phyloP scores from a whole-genome alignment of 1,140 invertebrate genomes.

The Drosophila orena region DNA sequence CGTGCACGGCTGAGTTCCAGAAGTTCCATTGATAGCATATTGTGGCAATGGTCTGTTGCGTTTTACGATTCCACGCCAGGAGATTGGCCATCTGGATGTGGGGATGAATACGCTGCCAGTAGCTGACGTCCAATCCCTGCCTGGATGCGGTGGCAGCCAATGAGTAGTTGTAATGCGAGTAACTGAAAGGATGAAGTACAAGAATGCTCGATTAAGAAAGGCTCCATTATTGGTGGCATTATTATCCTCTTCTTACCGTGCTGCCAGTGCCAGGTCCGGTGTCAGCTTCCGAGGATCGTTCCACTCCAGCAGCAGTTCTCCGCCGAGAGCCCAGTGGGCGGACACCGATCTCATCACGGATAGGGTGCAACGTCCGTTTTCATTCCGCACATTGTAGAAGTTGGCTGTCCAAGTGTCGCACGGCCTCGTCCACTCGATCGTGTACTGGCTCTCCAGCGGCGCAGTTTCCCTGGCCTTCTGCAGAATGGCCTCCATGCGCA shows the following conservation, averaged over 20 bases:
- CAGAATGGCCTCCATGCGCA: slow-evolving; percentile 72
- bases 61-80: slow-evolving; percentile 74
- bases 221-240: no score
- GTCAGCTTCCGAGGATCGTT: slow-evolving; percentile 53
- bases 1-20: slow-evolving; percentile 67
- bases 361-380: slow-evolving; percentile 72
- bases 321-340: slow-evolving; percentile 68
- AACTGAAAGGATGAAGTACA: slow-evolving; percentile 25
- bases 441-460: slow-evolving; percentile 65
- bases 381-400: slow-evolving; percentile 67
- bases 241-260: slow-evolving; percentile 30
- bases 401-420: slow-evolving; percentile 73
- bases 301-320: slow-evolving; percentile 76
- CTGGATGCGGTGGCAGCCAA: slow-evolving; percentile 68
- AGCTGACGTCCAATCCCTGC: slow-evolving; percentile 76
- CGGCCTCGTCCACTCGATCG: slow-evolving; percentile 66
- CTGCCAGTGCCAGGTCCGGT: slow-evolving; percentile 67
- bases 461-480: slow-evolving; percentile 49
- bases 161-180: slow-evolving; percentile 63
- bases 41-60: slow-evolving; percentile 71
- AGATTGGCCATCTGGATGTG: slow-evolving; percentile 80
- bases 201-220: no score
- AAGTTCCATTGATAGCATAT: slow-evolving; percentile 83
- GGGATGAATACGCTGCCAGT: slow-evolving; percentile 79
- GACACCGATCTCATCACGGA: slow-evolving; percentile 71